These are phyloP conservation scores for Archilochus colubris DNA, from an alignment of 2,113 vertebrate species.

Conservation along the genomic window DNA sequence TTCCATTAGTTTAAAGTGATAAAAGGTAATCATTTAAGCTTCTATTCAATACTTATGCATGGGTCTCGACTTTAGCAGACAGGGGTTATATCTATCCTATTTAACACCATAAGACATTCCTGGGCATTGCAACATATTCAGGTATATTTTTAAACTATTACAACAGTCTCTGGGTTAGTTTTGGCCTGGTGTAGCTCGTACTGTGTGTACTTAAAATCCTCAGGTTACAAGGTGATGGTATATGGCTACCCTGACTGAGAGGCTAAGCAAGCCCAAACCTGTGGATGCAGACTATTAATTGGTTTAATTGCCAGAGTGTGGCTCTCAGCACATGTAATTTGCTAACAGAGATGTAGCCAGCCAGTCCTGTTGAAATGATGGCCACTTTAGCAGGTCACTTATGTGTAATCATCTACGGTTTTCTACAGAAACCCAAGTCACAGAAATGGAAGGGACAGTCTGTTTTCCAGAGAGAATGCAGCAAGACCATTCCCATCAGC, in stretches of 20 bases:
- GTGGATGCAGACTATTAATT: not conserved
- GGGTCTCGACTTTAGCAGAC: not conserved
- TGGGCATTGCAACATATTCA: not conserved
- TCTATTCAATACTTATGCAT: not conserved
- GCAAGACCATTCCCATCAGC: not conserved
- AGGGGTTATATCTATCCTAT: not conserved
- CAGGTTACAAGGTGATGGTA: not conserved
- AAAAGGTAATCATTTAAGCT: not conserved
- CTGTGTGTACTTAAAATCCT: fast-evolving
- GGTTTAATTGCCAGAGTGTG: not conserved
- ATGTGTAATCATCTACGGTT: not conserved
- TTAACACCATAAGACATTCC: not conserved
- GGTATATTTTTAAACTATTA: not conserved
- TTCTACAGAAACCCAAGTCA: not conserved
- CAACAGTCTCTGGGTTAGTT: not conserved
- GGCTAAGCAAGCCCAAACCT: not conserved
- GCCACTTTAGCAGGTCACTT: not conserved
- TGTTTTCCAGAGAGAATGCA: not conserved
- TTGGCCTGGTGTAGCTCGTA: fast-evolving
- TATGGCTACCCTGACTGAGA: not conserved
- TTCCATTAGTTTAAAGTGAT: not conserved
- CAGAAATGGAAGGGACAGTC: not conserved
- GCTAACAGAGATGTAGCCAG: not conserved
- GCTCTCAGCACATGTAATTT: not conserved
- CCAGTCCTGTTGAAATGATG: fast-evolving